Percentiles rank a stretch among this genome's conserved stretches.
Conservation (phyloP, 2,113 vertebrate genomes). For the Aspidoscelis tigris region DNA sequence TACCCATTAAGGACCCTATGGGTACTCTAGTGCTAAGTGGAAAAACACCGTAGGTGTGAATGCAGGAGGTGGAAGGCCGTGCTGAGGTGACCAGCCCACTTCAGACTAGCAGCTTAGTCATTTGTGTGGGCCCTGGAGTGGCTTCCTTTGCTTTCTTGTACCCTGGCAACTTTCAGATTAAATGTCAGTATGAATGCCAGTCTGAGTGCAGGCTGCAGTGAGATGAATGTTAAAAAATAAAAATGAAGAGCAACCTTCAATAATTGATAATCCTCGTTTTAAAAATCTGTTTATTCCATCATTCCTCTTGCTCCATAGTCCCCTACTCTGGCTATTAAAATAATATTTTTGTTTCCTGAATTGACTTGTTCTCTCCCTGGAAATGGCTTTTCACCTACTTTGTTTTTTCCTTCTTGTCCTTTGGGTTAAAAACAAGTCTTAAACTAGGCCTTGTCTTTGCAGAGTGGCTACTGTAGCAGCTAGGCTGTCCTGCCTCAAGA, state of each 20-base stretch:
- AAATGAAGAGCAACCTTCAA: not conserved
- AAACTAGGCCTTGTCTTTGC: not conserved
- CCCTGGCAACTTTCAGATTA: not conserved
- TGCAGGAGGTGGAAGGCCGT: not conserved
- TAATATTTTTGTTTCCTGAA: not conserved
- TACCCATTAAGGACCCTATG: too few relatives aligned
- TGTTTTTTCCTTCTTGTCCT: not conserved
- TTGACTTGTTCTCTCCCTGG: not conserved
- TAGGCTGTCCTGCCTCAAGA: too few relatives aligned
- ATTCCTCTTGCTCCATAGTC: not conserved
- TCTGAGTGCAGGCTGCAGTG: too few relatives aligned
- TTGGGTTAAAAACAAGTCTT: not conserved
- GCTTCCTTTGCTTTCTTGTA: not conserved
- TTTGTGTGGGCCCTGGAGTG: not conserved
- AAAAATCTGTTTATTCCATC: not conserved
- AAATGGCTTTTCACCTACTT: not conserved
- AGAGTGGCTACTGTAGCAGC: not conserved
- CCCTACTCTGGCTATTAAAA: not conserved
- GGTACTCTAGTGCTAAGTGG: too few relatives aligned
- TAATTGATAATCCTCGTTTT: not conserved
- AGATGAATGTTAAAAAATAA: too few relatives aligned
- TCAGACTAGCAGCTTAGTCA: not conserved
- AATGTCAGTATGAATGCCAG: too few relatives aligned
- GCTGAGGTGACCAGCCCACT: not conserved
- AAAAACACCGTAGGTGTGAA: too few relatives aligned